Evolutionary conservation across 2,113 vertebrate species (phyloP).

Genomic region (Gopherus flavomarginatus): DNA sequence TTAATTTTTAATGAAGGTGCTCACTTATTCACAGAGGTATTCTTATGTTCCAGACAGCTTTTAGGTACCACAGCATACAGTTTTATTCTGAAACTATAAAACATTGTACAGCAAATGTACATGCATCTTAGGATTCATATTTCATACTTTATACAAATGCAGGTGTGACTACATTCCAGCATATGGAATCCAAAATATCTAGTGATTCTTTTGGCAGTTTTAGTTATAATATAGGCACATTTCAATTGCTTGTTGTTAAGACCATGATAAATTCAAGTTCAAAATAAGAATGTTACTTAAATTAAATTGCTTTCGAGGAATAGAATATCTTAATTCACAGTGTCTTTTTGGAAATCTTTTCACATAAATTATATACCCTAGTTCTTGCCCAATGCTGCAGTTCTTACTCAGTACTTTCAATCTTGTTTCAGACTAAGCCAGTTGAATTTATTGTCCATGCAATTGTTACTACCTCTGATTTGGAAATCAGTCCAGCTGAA

Average conservation of each 20-base stretch:
- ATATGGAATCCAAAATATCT: background rate
- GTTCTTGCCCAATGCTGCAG: background rate
- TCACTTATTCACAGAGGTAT: background rate
- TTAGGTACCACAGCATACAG: background rate
- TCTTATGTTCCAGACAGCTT: background rate
- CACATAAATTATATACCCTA: background rate
- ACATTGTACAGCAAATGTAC: background rate
- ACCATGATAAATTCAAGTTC: background rate
- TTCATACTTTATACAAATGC: background rate
- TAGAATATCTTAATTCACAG: background rate
- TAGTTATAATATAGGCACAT: background rate
- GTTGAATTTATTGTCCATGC: conserved; percentile 86
- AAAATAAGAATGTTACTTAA: background rate
- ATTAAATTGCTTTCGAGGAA: background rate
- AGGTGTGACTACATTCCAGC: background rate
- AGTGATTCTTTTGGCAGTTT: background rate
- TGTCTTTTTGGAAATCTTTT: background rate
- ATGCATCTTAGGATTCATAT: background rate
- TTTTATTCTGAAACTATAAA: background rate
- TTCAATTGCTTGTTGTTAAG: background rate
- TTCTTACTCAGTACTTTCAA: background rate
- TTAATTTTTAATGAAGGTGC: background rate
- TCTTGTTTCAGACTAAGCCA: conserved; percentile 79
- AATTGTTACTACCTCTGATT: conserved; percentile 87
- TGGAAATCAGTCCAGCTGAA: conserved; percentile 81